phyloP scores from a whole-genome alignment of 2,888 invertebrate species.

The Oithona nana region DNA sequence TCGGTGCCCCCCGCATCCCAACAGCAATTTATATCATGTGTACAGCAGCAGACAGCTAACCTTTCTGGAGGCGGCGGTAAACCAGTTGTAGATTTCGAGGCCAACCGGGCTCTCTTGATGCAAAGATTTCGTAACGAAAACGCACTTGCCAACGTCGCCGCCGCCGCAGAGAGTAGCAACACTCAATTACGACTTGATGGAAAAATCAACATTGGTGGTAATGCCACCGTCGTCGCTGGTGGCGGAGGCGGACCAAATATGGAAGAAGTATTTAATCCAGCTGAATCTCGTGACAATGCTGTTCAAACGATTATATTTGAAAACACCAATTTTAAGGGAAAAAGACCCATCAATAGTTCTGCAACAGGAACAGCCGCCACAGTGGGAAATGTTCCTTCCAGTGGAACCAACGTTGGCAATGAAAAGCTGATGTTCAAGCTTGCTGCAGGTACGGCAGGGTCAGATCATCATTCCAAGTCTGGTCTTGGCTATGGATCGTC shows the following conservation, averaged over 20 bases:
- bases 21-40: not conserved
- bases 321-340: conserved; percentile 69
- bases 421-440: not conserved
- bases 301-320: conserved; percentile 51
- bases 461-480: not conserved
- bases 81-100: not conserved
- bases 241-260: not conserved
- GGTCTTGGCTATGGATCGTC: not conserved
- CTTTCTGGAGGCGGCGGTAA: no score
- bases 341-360: conserved; percentile 25
- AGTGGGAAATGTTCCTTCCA: conserved; percentile 31
- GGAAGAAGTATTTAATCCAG: conserved; percentile 2
- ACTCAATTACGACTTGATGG: not conserved
- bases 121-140: not conserved
- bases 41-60: not conserved
- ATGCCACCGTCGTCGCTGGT: not conserved
- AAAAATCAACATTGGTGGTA: not conserved
- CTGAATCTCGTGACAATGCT: conserved; percentile 13
- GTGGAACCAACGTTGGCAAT: conserved; percentile 19
- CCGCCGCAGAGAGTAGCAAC: not conserved
- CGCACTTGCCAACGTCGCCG: not conserved
- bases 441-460: not conserved
- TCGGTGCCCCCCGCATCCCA: not conserved
- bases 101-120: not conserved
- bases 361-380: conserved; percentile 42